Evolutionary conservation across 1,140 invertebrate species (phyloP), one percentile per base, ranked within the genome.

Genomic region (Aphelenchoides fujianensis): DNA sequence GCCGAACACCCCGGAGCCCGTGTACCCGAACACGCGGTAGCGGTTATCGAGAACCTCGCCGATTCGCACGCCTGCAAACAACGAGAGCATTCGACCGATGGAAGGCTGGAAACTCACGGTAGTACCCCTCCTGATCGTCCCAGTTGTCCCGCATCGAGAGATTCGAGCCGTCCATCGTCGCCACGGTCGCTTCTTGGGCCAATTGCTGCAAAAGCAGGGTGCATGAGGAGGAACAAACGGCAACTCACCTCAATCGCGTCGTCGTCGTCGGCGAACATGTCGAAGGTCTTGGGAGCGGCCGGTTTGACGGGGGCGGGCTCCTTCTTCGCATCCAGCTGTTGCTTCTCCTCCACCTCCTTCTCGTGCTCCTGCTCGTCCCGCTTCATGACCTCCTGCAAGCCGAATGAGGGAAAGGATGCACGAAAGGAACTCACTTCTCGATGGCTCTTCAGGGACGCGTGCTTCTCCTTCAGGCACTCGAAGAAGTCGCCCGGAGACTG

Each of bases 71-170:
- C 87, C 88, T 89, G 69, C 75, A 74, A n/a, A 55, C 54, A 12
- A 16, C 52, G n/a, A n/a, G 31, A 71, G 27, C 16, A 0, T 30
- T 55, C 3, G 12, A 30, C 32, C 1, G 32, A 76, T 28, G 31
- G 54, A 68, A 68, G 69, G 12, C 54, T n/a, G 12, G n/a, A 72
- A 67, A 72, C 80, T 85, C 84, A 89, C 96, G 89, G 84, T 94
- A 95, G 86, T 96, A 98, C 52, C 97, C 97, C 87, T 99, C 97
- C 16, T 95, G 92, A 87, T 99, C 96, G 85, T 99, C 97, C 96
- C 97, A 99, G 85, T 99, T 99, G 85, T 99, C 97, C 2, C 91
- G 95, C 2, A 97, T 87, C 70, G 91, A 91, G 0, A 92, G 92
- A 87, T 95, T 95, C 80, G 94, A 92, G 35, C 89, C 86, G n/a